Evolutionary conservation across 2,113 vertebrate species (phyloP).

Genomic region (Amia ocellicauda): DNA sequence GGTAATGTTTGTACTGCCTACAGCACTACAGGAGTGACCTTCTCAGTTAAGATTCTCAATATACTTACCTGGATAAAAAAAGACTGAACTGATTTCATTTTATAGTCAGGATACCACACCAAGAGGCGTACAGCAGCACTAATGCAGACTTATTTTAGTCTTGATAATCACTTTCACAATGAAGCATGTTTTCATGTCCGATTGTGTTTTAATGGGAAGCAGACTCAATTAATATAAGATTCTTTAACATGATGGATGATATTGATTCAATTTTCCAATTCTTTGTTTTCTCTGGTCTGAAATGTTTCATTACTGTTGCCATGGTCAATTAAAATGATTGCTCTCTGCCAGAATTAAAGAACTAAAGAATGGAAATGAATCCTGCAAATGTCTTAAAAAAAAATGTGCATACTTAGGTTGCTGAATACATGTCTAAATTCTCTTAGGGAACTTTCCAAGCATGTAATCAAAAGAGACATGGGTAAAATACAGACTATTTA

Average conservation of each 20-base stretch:
- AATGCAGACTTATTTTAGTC: no score
- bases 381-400: no score
- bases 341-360: slow-evolving; percentile 64
- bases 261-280: slow-evolving; percentile 70
- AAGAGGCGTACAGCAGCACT: no score
- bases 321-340: slow-evolving; percentile 72
- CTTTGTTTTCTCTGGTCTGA: slow-evolving; percentile 56
- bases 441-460: slow-evolving; percentile 51
- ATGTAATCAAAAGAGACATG: slow-evolving; percentile 52
- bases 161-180: slow-evolving; percentile 1
- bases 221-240: slow-evolving; percentile 66
- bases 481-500: slow-evolving; percentile 53
- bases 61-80: no score
- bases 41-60: no score
- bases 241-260: slow-evolving; percentile 71
- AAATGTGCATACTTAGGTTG: slow-evolving; percentile 26
- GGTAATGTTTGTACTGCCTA: no score
- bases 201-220: slow-evolving; percentile 59
- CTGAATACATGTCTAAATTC: slow-evolving; percentile 55
- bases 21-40: no score
- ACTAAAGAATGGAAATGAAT: slow-evolving; percentile 40
- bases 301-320: slow-evolving; percentile 67
- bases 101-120: no score
- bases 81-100: no score
- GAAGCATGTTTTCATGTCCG: slow-evolving; percentile 37